A percentile compares a stretch with the other conserved stretches of the same genome.
Evolutionary conservation across 2,888 invertebrate species (phyloP).

Genomic region (Harpagoxenus sublaevis): DNA sequence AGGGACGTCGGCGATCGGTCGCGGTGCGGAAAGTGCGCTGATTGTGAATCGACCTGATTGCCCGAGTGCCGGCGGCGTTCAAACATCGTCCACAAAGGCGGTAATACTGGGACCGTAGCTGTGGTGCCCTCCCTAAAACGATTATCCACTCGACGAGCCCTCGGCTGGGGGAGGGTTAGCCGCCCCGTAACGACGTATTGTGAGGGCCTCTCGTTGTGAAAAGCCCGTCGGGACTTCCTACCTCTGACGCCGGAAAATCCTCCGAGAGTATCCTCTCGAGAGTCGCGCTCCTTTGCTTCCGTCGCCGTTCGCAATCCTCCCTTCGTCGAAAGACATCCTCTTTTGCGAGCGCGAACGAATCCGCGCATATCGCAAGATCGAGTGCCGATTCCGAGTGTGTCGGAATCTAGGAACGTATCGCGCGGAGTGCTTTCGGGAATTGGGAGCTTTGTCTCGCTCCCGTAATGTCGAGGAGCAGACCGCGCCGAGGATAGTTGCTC

Average conservation of each 20-base stretch:
- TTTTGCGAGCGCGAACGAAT: slow-evolving; percentile 24
- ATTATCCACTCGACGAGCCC: slow-evolving; percentile 84
- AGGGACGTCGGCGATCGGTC: slow-evolving; percentile 67
- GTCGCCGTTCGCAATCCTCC: slow-evolving; percentile 32
- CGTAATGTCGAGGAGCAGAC: slow-evolving; percentile 2
- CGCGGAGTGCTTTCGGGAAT: slow-evolving; percentile 35
- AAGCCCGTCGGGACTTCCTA: slow-evolving; percentile 80
- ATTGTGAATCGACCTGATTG: slow-evolving; percentile 85
- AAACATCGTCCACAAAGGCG: slow-evolving; percentile 84
- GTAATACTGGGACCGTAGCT: slow-evolving; percentile 79
- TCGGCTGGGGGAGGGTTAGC: slow-evolving; percentile 79
- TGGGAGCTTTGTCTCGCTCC: slow-evolving; percentile 21
- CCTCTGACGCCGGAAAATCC: slow-evolving; percentile 76
- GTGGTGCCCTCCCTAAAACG: slow-evolving; percentile 83
- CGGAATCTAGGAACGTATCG: slow-evolving; percentile 43
- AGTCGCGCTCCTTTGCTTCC: slow-evolving; percentile 56
- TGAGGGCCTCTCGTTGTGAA: slow-evolving; percentile 79
- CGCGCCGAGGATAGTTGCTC: slow-evolving; percentile 24
- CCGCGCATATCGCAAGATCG: slow-evolving; percentile 47
- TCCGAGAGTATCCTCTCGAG: slow-evolving; percentile 77
- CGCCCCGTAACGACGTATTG: slow-evolving; percentile 84
- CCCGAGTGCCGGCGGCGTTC: slow-evolving; percentile 83
- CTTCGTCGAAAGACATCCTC: slow-evolving; percentile 21
- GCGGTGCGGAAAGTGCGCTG: slow-evolving; percentile 77
- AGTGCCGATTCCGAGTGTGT: background rate